phyloP scores from a whole-genome alignment of 2,113 vertebrate species.

The Bujurquina vittata region DNA sequence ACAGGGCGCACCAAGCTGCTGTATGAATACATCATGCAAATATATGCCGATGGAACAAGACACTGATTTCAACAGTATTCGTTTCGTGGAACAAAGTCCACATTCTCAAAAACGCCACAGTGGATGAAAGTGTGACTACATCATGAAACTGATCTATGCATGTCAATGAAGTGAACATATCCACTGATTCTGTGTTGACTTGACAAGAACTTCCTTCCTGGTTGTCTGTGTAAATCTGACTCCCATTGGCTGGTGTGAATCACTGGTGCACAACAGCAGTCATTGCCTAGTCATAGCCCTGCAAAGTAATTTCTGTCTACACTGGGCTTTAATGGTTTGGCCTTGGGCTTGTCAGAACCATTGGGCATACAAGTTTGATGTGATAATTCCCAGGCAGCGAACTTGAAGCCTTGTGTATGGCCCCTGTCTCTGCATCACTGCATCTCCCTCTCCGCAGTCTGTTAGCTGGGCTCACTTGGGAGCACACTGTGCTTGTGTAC shows the following conservation, averaged over 20 bases:
- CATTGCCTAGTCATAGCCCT: slow-evolving; percentile 51
- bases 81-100: slow-evolving; percentile 22
- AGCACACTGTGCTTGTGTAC: slow-evolving; percentile 21
- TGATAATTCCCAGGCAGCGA: slow-evolving; percentile 72
- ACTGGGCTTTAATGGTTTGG: slow-evolving; percentile 51
- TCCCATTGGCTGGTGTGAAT: slow-evolving; percentile 51
- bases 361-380: slow-evolving; percentile 62
- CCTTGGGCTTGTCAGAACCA: slow-evolving; percentile 62
- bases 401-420: slow-evolving; percentile 50
- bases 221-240: slow-evolving; percentile 45
- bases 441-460: slow-evolving; percentile 39
- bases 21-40: slow-evolving; percentile 50
- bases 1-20: slow-evolving; percentile 2
- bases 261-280: slow-evolving; percentile 67
- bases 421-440: slow-evolving; percentile 58
- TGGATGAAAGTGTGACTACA: slow-evolving; percentile 15
- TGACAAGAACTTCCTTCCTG: slow-evolving; percentile 52
- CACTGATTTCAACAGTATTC: slow-evolving; percentile 2
- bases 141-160: slow-evolving; percentile 15
- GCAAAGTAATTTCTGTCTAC: slow-evolving; percentile 52
- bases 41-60: background rate
- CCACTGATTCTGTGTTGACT: slow-evolving; percentile 33
- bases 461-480: slow-evolving; percentile 32
- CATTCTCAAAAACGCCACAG: slow-evolving; percentile 3
- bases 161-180: slow-evolving; percentile 18